These are phyloP conservation scores for Terrapene triunguis DNA, from an alignment of 2,113 vertebrate genomes.

Conservation along the genomic window DNA sequence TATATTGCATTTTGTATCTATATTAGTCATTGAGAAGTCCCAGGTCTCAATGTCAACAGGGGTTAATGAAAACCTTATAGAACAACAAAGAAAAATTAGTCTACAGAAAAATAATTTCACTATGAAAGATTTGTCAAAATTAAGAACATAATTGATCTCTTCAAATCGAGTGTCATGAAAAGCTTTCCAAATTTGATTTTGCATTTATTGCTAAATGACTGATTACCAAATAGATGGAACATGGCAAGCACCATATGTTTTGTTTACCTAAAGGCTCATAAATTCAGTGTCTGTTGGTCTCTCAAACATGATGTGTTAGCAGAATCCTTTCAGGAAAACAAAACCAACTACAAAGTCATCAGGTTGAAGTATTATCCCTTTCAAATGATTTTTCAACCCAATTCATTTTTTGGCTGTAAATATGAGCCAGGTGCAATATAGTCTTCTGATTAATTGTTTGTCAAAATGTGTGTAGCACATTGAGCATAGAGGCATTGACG, in stretches of 20 bases:
- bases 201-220: constrained; percentile 56
- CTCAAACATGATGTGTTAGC: constrained; percentile 56
- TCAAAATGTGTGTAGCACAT: neutral
- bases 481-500: neutral
- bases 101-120: neutral
- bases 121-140: constrained; percentile 43
- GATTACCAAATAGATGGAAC: constrained; percentile 52
- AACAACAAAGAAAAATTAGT: neutral
- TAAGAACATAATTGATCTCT: constrained; percentile 55
- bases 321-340: constrained; percentile 67
- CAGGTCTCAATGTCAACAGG: neutral
- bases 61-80: neutral
- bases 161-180: constrained; percentile 1
- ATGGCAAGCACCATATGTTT: constrained; percentile 61
- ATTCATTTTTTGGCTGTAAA: constrained; percentile 41
- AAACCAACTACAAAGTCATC: constrained; percentile 56
- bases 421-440: constrained; percentile 31
- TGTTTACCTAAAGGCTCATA: constrained; percentile 57
- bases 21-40: neutral
- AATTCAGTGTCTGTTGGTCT: constrained; percentile 43
- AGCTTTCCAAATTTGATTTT: constrained; percentile 38
- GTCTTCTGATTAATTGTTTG: constrained; percentile 59
- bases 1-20: neutral
- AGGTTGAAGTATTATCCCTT: constrained; percentile 58
- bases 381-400: constrained; percentile 52